These are phyloP conservation scores for Chanos chanos DNA, from an alignment of 2,797 vertebrate species.

Conservation along the genomic window DNA sequence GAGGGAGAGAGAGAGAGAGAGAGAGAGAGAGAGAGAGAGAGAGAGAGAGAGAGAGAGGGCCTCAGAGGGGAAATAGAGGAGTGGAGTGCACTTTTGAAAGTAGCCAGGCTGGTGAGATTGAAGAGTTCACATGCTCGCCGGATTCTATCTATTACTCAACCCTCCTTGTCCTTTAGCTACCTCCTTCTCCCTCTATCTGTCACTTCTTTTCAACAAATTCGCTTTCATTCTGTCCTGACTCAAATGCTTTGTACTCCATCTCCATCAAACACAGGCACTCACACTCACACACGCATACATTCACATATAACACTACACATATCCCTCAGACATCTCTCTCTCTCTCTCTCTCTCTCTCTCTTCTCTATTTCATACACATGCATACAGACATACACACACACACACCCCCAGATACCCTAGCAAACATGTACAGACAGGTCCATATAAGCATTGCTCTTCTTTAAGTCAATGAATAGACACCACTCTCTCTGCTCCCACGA, in stretches of 20 bases:
- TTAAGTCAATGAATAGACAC: conserved; percentile 2
- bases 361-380: neutral
- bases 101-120: neutral
- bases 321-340: too few relatives aligned
- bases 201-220: neutral
- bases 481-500: neutral
- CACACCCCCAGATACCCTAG: neutral
- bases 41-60: neutral
- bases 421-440: neutral
- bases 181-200: neutral
- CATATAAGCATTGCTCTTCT: conserved; percentile 2
- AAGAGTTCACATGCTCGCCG: conserved; percentile 1
- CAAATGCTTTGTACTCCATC: neutral
- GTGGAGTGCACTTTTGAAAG: neutral
- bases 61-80: neutral
- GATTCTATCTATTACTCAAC: neutral
- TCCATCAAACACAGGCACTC: too few relatives aligned
- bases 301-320: too few relatives aligned
- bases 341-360: neutral
- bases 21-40: neutral
- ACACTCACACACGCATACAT: neutral
- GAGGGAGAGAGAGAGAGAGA: conserved; percentile 27
- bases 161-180: neutral
- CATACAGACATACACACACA: neutral
- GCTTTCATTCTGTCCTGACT: too few relatives aligned